These are phyloP conservation scores for Limanda limanda DNA, from an alignment of 2,113 vertebrate species.

Conservation along the genomic window DNA sequence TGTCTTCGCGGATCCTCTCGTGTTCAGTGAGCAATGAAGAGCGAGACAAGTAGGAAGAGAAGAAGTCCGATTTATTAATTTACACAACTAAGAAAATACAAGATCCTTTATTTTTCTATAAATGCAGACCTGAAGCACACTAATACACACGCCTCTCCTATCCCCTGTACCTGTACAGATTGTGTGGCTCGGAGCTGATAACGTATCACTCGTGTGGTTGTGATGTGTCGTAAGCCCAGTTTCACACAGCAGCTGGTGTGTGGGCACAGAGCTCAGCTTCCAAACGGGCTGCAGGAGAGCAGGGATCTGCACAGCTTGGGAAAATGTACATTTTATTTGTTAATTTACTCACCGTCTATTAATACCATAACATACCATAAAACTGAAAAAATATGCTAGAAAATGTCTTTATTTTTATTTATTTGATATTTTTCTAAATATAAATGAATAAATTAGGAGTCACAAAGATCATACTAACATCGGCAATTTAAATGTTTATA, in stretches of 20 bases:
- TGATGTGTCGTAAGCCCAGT: slow-evolving; percentile 47
- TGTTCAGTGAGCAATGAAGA: background rate
- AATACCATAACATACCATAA: background rate
- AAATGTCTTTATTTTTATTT: background rate
- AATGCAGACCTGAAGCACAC: background rate
- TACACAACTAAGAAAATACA: background rate
- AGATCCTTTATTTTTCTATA: background rate
- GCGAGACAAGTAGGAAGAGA: background rate
- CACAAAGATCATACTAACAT: background rate
- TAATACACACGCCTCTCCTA: background rate
- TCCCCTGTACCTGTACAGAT: slow-evolving; percentile 30
- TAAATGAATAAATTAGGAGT: background rate
- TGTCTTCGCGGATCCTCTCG: background rate
- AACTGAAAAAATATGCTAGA: background rate
- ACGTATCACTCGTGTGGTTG: slow-evolving; percentile 33
- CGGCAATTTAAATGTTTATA: background rate
- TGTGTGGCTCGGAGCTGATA: slow-evolving; percentile 18
- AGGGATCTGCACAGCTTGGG: slow-evolving; percentile 23
- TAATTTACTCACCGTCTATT: slow-evolving; percentile 3
- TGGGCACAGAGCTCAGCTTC: slow-evolving; percentile 62
- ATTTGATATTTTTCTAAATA: background rate
- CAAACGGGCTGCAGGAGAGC: slow-evolving; percentile 46
- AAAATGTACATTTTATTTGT: slow-evolving; percentile 46
- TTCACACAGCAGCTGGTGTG: slow-evolving; percentile 80
- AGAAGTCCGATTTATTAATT: background rate